Percentiles rank a stretch among this genome's conserved stretches.
Evolutionary conservation across 2,113 vertebrate genomes (phyloP).

Genomic region (Mobula birostris): DNA sequence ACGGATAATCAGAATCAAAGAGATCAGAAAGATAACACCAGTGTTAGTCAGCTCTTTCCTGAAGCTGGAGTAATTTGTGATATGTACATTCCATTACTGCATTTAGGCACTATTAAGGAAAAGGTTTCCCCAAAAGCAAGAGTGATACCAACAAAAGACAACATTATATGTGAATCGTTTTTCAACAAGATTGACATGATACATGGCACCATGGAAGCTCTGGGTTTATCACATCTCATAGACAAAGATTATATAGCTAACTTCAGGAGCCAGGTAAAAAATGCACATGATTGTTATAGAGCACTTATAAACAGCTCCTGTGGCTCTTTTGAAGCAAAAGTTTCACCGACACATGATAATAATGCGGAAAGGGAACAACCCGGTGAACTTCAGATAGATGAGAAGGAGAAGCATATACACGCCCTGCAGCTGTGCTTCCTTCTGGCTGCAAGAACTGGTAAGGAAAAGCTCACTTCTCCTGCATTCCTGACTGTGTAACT

Average conservation of each 20-base stretch:
- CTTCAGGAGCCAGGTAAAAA: not conserved
- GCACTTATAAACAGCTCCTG: not conserved
- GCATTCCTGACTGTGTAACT: not conserved
- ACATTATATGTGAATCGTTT: not conserved
- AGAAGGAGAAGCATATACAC: not conserved
- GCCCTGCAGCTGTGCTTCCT: conserved; percentile 2
- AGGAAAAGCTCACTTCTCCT: not conserved
- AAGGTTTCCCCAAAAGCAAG: not conserved
- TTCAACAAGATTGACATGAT: not conserved
- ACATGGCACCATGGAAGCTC: not conserved
- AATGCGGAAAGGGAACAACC: no score
- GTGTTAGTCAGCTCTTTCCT: not conserved
- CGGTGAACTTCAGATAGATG: no score
- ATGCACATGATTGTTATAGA: not conserved
- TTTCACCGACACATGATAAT: no score
- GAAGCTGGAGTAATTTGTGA: not conserved
- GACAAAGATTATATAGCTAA: not conserved
- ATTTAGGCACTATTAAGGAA: not conserved
- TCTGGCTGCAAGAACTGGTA: not conserved
- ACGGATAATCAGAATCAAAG: not conserved
- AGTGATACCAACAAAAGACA: not conserved
- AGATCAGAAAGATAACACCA: not conserved
- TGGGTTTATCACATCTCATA: not conserved
- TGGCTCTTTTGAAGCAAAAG: not conserved
- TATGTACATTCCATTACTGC: not conserved